These are phyloP conservation scores for Epizoanthus stellaris DNA, from an alignment of 92 coral and sea anemone genomes.

Conservation along the genomic window DNA sequence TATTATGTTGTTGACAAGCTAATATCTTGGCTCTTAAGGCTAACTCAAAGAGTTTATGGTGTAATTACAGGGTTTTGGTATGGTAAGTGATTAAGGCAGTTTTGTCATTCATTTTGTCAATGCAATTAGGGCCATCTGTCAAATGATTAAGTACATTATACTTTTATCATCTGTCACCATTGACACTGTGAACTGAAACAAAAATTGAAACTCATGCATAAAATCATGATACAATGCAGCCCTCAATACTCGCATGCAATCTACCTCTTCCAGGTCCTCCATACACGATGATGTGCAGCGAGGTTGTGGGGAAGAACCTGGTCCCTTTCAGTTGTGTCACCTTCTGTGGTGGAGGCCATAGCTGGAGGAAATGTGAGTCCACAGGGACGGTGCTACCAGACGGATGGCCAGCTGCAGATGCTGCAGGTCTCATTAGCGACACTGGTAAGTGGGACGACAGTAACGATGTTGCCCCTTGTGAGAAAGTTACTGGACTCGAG, in stretches of 20 bases:
- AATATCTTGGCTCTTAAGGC: too few species aligned
- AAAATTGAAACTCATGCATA: too few species aligned
- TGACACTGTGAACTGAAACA: too few species aligned
- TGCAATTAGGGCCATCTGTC: too few species aligned
- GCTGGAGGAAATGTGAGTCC: conserved; percentile 59
- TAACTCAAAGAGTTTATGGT: too few species aligned
- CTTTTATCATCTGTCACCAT: too few species aligned
- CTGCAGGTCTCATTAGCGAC: conserved; percentile 23
- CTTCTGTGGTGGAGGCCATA: conserved; percentile 95
- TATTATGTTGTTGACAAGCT: too few species aligned
- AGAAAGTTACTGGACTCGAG: background rate
- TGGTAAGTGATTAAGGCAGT: too few species aligned
- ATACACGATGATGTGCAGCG: conserved; percentile 62
- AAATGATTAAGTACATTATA: too few species aligned
- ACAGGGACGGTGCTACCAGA: conserved; percentile 35
- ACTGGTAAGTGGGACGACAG: conserved; percentile 28
- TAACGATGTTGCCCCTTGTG: conserved; percentile 26
- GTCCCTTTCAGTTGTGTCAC: conserved; percentile 80
- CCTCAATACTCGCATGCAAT: background rate
- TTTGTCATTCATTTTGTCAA: too few species aligned
- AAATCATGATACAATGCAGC: too few species aligned
- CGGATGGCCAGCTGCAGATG: conserved; percentile 39
- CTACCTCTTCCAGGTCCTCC: conserved; percentile 62
- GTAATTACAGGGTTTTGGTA: too few species aligned
- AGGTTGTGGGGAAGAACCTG: conserved; percentile 71